Evolutionary conservation across 2,888 invertebrate genomes (phyloP).

Genomic region (Phaedon cochleariae): DNA sequence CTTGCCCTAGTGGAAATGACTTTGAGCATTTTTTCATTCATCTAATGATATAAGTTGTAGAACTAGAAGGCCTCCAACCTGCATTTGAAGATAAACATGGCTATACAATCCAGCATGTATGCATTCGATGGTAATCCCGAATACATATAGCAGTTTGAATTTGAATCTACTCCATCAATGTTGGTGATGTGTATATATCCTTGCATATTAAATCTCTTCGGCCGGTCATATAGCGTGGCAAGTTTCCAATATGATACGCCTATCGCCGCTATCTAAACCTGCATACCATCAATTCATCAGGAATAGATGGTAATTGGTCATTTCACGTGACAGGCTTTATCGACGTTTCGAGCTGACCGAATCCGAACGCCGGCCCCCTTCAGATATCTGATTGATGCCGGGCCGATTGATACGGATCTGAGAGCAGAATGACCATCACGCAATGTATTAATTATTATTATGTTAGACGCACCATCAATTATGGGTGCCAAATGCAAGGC

Average conservation of each 20-base stretch:
- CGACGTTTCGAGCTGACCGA: conserved; percentile 40
- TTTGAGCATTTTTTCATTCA: too few species aligned
- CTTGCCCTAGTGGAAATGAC: too few species aligned
- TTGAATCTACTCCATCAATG: too few species aligned
- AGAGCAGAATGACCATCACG: conserved; percentile 41
- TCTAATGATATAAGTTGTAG: too few species aligned
- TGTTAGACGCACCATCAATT: conserved; percentile 43
- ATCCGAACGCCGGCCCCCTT: conserved; percentile 33
- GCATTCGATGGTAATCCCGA: too few species aligned
- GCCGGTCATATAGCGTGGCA: background rate
- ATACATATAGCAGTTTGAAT: too few species aligned
- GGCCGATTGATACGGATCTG: conserved; percentile 46
- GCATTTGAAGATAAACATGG: too few species aligned
- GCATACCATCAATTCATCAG: conserved; percentile 24
- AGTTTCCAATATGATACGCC: background rate
- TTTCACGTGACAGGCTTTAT: conserved; percentile 38
- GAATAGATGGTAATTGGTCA: conserved; percentile 39
- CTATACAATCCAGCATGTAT: too few species aligned
- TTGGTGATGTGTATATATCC: too few species aligned
- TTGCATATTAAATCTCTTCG: too few species aligned
- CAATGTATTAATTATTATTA: conserved; percentile 40
- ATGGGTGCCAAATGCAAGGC: conserved; percentile 39
- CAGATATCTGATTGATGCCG: conserved; percentile 46
- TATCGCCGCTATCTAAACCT: background rate
- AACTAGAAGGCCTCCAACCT: too few species aligned